Evolutionary conservation across 2,797 vertebrate species (phyloP), one percentile per base, ranked within the genome.

Genomic region (Hypotaenidia okinawae): DNA sequence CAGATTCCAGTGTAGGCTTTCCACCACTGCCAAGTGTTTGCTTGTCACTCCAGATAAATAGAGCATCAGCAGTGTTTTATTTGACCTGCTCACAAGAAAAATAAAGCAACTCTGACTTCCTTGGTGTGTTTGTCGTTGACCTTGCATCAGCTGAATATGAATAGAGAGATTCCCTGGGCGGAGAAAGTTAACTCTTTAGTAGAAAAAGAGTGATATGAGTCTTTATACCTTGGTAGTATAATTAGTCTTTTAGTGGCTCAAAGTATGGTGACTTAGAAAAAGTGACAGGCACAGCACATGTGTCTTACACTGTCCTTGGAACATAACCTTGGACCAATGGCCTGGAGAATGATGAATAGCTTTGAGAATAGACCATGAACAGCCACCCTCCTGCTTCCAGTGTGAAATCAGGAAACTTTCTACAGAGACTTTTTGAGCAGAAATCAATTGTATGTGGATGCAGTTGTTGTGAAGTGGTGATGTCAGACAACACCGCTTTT

Each of bases 61-160:
- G 66, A 94, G 81, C 94, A 95, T 91, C 90, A 92, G 93, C 94
- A 87, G 78, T 94, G 94, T 87, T 97, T 97, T 95, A 94, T 96
- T 77, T 96, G 95, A 97, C 95, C 95, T 90, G 92, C 90, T 96
- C 80, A 47, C 83, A 94, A 96, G 96, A 96, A 97, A 97, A 96
- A 96, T 76, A 94, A 91, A 95, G 90, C 88, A 92, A 95, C 90
- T 96, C 80, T 93, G 88, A 93, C 92, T 94, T 97, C 82, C 84
- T 94, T 25, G 0, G 49, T 64, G 43, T 89, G 82, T 91, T 97
- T 92, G 80, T 79, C 52, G 19, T 92, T 94, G 95, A 95, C 94
- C 92, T 95, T 91, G 92, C 47, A 88, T 90, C 89, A 94, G 59
- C 86, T 90, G 72, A 73, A 76, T 69, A 81, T 39, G 52, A 95